Conservation (phyloP, 2,113 vertebrate genomes). For the Hydrochoerus hydrochaeris region DNA sequence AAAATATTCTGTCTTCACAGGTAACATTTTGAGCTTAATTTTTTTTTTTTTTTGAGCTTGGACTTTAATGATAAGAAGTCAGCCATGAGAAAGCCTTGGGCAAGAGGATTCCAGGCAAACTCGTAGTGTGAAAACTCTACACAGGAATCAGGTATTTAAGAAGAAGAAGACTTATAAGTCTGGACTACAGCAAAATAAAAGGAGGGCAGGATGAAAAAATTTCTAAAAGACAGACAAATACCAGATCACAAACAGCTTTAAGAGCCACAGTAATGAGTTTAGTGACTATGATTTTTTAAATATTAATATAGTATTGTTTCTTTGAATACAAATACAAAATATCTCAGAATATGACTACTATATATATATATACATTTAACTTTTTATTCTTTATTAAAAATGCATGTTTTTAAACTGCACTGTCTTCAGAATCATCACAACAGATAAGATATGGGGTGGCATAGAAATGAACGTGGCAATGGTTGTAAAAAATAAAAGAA, state of each 20-base stretch:
- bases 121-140: neutral
- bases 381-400: slow-evolving; percentile 9
- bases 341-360: neutral
- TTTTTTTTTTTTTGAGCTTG: neutral
- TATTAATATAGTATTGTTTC: neutral
- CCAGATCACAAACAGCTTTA: neutral
- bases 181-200: neutral
- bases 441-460: neutral
- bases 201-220: neutral
- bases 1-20: neutral
- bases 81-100: neutral
- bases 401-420: neutral
- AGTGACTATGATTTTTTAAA: neutral
- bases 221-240: neutral
- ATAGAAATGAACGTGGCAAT: neutral
- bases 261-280: neutral
- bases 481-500: neutral
- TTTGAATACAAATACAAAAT: neutral
- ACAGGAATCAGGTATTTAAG: neutral
- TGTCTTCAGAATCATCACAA: slow-evolving; percentile 5
- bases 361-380: neutral
- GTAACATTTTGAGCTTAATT: neutral
- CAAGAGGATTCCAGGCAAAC: neutral
- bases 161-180: neutral
- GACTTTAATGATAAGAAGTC: neutral